These are phyloP conservation scores for Uloborus plumipes DNA, from an alignment of 2,888 invertebrate genomes.

Conservation along the genomic window DNA sequence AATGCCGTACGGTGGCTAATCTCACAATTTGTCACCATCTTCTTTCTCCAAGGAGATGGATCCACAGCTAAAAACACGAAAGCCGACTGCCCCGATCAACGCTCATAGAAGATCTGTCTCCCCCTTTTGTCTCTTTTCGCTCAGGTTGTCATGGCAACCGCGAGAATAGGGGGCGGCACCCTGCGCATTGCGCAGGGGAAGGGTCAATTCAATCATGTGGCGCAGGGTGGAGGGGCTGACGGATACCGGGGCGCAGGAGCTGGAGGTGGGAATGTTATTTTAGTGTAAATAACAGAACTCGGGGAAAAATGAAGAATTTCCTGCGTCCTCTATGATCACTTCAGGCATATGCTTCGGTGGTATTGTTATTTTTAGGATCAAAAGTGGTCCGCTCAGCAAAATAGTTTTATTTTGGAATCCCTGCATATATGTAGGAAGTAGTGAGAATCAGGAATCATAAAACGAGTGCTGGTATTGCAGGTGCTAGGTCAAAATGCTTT, in stretches of 20 bases:
- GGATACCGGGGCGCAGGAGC: background rate
- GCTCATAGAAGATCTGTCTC: conserved; percentile 17
- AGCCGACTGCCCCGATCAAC: conserved; percentile 8
- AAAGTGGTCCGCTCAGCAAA: too few species aligned
- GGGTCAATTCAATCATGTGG: conserved; percentile 31
- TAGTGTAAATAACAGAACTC: conserved; percentile 21
- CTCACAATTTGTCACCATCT: conserved; percentile 14
- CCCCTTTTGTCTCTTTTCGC: conserved; percentile 17
- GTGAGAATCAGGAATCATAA: too few species aligned
- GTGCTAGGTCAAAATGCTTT: too few species aligned
- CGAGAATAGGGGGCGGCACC: conserved; percentile 18
- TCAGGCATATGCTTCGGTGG: too few species aligned
- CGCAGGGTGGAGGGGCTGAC: conserved; percentile 31
- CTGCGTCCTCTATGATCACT: too few species aligned
- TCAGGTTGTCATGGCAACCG: conserved; percentile 38
- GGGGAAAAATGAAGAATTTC: too few species aligned
- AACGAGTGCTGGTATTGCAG: too few species aligned
- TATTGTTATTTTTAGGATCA: too few species aligned
- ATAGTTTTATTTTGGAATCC: too few species aligned
- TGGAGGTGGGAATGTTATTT: conserved; percentile 37
- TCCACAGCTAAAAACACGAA: too few species aligned
- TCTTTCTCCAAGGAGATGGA: background rate
- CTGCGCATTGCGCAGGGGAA: conserved; percentile 45
- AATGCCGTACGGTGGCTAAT: background rate
- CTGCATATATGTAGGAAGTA: too few species aligned